These are phyloP conservation scores for Zophobas morio DNA, from an alignment of 1,140 invertebrate species.

Conservation along the genomic window DNA sequence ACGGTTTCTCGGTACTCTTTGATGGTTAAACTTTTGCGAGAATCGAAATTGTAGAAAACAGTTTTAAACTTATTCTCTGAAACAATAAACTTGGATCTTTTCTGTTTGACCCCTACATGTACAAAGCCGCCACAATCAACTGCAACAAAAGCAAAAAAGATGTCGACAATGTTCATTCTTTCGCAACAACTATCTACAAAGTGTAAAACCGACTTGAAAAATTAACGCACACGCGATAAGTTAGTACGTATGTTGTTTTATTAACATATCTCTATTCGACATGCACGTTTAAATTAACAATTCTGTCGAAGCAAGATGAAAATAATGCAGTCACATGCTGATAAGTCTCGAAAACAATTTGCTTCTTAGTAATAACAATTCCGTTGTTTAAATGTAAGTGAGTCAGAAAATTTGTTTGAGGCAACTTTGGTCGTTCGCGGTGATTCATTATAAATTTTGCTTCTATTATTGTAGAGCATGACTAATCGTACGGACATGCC, in stretches of 20 bases:
- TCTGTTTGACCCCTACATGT: no score
- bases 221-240: conserved; percentile 26
- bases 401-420: conserved; percentile 34
- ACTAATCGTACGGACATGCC: neutral
- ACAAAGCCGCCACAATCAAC: neutral
- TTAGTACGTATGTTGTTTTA: conserved; percentile 14
- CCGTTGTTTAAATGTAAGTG: conserved; percentile 33
- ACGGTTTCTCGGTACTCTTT: neutral
- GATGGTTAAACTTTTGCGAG: neutral
- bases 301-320: conserved; percentile 19
- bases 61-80: no score
- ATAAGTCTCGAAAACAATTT: conserved; percentile 17
- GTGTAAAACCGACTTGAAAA: conserved; percentile 7
- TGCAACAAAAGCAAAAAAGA: neutral
- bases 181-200: neutral
- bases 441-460: conserved; percentile 29
- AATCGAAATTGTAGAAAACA: neutral
- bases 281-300: conserved; percentile 11
- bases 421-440: conserved; percentile 22
- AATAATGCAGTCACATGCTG: conserved; percentile 26
- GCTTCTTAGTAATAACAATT: conserved; percentile 35
- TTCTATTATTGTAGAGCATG: conserved; percentile 14
- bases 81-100: no score
- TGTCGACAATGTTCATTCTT: neutral
- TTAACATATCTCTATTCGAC: conserved; percentile 13